phyloP scores from a whole-genome alignment of 2,888 invertebrate genomes.

The Athalia cordata region DNA sequence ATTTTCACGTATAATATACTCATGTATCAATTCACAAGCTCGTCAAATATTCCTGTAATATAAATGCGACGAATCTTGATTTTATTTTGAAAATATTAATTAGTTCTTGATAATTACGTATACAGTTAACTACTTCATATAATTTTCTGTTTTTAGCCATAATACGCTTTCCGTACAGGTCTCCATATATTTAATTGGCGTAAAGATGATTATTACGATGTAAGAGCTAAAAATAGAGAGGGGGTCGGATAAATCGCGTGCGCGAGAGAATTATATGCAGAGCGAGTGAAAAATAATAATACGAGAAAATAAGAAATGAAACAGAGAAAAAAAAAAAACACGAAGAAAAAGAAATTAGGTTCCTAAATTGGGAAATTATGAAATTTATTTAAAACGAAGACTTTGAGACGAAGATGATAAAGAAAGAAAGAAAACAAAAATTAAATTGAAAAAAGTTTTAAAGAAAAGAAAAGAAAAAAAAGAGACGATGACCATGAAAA shows the following conservation, averaged over 20 bases:
- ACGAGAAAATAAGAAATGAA: background rate
- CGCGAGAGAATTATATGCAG: too few species aligned
- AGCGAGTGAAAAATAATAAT: background rate
- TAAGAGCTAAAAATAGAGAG: too few species aligned
- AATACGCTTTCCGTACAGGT: too few species aligned
- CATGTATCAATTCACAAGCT: too few species aligned
- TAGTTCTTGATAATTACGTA: background rate
- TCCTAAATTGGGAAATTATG: background rate
- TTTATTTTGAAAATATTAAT: background rate
- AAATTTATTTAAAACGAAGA: too few species aligned
- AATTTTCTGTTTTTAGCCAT: background rate
- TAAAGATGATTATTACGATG: too few species aligned
- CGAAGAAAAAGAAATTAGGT: background rate
- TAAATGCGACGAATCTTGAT: background rate
- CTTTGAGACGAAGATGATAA: background rate
- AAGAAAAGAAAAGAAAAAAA: background rate
- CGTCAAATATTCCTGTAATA: too few species aligned
- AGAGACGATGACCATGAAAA: background rate
- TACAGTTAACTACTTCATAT: background rate
- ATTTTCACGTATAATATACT: too few species aligned
- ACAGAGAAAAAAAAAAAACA: background rate
- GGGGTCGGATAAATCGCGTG: too few species aligned
- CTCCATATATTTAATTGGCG: too few species aligned
- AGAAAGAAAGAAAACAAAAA: background rate
- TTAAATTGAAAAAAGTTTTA: background rate